Base-by-base conservation (phyloP, 2,888 invertebrate genomes). In the Napeogenes sylphis region DNA sequence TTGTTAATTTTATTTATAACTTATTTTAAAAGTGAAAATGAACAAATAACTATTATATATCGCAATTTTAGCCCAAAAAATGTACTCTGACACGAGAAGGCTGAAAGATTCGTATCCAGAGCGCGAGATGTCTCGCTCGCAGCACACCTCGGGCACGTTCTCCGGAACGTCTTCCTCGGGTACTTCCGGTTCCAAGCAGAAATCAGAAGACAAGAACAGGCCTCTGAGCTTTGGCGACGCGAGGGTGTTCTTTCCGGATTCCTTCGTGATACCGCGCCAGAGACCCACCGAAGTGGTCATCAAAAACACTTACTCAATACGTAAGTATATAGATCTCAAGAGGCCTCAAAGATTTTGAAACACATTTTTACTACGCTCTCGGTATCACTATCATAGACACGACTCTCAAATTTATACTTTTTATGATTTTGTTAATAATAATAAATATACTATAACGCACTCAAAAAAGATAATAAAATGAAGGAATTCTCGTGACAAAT, bases 191-290 rank as follows among this genome's bases (percentile, higher is more conserved):
- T 90, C 91, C 4, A 88, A 86, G 64, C 80, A 81, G 5, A 85
- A 85, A 65, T 80, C 80, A 13, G 83, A 85, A 51, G 83, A 83
- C 69, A 77, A 79, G 73, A 82, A 77, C 72, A 74, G 90, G 56
- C 87, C 90, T 0, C 67, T 87, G 14, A 88, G 87, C 64, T 90
- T 87, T 57, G 87, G 87, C 13, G 91, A 91, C 69, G 86, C 87
- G 38, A 79, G 91, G 69, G 88, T 90, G 0, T 90, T 91, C 80
- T 90, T 91, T 62, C 91, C 91, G n/a, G 91, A 91, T 70, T 86
- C 90, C 0, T 91, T 91, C 58, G 86, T 90, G 47, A 87, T 91
- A 75, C 91, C 91, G 2, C 68, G 89, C 4, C 89, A 88, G 73
- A 78, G 87, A 69, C 77, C 87, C 10, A 82, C 72, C 58, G 89